A percentile compares a stretch with the other conserved stretches of the same genome.
Evolutionary conservation across 2,113 vertebrate genomes (phyloP).

Genomic region (Addax nasomaculatus): DNA sequence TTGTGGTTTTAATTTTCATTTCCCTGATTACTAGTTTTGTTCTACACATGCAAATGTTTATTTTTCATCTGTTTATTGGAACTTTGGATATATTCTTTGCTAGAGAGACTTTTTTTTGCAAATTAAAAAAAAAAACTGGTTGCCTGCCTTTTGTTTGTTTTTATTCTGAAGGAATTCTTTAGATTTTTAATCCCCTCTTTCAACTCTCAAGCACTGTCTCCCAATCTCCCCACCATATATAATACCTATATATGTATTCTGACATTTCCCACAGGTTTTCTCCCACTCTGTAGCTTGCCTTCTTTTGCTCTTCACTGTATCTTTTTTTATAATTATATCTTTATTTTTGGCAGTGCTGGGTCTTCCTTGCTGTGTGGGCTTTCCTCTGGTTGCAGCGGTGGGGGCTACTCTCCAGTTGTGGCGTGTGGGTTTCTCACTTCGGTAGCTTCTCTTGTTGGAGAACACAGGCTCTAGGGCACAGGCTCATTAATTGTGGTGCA

Average conservation of each 20-base stretch:
- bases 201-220: not conserved
- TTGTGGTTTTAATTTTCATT: not conserved
- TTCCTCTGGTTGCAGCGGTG: not conserved
- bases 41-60: not conserved
- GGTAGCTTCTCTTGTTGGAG: not conserved
- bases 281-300: not conserved
- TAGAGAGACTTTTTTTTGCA: not conserved
- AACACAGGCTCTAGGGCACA: not conserved
- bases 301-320: not conserved
- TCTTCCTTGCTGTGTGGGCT: not conserved
- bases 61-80: not conserved
- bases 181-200: not conserved
- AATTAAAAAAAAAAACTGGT: not conserved
- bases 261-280: not conserved
- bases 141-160: not conserved
- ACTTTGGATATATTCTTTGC: not conserved
- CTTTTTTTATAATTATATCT: not conserved
- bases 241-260: not conserved
- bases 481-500: not conserved
- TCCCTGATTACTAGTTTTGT: not conserved
- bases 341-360: not conserved
- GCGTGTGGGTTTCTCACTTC: not conserved
- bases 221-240: not conserved
- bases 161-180: not conserved
- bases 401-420: not conserved